Percentiles rank a stretch among this genome's conserved stretches.
Conservation (phyloP, 2,797 vertebrate genomes). For the Myotis daubentonii region DNA sequence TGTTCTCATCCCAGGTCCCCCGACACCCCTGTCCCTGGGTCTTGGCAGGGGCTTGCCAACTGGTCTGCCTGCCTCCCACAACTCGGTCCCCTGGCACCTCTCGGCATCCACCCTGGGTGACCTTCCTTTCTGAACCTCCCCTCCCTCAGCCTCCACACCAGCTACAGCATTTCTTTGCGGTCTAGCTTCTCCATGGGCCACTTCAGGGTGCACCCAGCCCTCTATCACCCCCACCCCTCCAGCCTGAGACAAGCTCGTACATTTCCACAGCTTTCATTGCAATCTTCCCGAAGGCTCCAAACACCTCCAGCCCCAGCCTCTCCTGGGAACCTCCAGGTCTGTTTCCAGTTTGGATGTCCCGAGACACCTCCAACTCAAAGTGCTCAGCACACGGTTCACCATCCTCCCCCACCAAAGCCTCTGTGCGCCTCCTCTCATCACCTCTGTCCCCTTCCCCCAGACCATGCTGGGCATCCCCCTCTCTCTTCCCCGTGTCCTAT, state of each 20-base stretch:
- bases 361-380: background rate
- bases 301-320: too few species aligned
- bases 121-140: background rate
- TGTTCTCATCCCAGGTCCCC: background rate
- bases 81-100: background rate
- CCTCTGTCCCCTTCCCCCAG: too few species aligned
- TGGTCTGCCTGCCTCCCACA: background rate
- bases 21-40: background rate
- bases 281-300: background rate
- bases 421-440: background rate
- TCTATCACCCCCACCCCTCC: too few species aligned
- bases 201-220: background rate
- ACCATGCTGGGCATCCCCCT: accelerated
- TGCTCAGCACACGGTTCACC: too few species aligned
- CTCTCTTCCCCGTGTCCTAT: accelerated
- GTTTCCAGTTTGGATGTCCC: background rate
- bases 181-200: background rate
- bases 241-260: constrained; percentile 9
- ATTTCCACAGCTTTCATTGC: background rate
- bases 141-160: background rate
- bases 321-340: background rate
- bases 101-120: background rate
- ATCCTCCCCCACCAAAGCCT: background rate
- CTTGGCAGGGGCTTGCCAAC: background rate
- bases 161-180: background rate